Evolutionary conservation across 1,140 invertebrate genomes (phyloP), one percentile per base, ranked within the genome.

Genomic region (Drosophila kanapiae): DNA sequence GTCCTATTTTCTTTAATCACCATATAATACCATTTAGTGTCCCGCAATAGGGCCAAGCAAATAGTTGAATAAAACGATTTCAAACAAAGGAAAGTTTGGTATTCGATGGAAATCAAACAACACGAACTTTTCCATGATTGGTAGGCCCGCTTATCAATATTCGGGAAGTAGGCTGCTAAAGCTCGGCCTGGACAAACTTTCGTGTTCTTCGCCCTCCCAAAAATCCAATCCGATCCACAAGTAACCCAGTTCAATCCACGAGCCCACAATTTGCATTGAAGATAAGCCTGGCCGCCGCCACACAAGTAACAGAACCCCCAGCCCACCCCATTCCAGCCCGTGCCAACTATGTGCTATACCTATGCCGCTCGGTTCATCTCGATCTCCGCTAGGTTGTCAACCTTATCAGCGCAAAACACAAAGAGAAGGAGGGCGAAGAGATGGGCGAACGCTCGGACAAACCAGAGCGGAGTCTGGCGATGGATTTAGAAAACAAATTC

Each of bases 401-500:
- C 58, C 56, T 87, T 87, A 87, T 87, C 84, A 90, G 65, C 67
- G 61, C 58, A 80, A 78, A 80, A 78, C 61, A 87, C 69, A 83
- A 54, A 82, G n/a, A 72, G 6, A n/a, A 23, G 43, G 38, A 51
- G 56, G 57, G 47, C 35, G 48, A 49, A 61, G 38, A 27, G 37
- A 71, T 82, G 60, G 63, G 64, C 60, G 59, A 78, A 65, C 47
- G n/a, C 31, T 56, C 35, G 58, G 53, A 14, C 53, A n/a, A 56
- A 60, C 29, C 49, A 45, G 58, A 42, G 58, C 70, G 45, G 65
- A 72, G 65, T 67, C 79, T 68, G 45, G 47, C 37, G 48, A 45
- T 45, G 58, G 56, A 56, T 65, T 85, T 78, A 78, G 68, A 88
- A 90, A 88, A 84, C 69, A 84, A 78, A 88, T 88, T 88, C 69